These are phyloP conservation scores for Heteromormyrus szaboi DNA, from an alignment of 2,797 vertebrate genomes.

Conservation along the genomic window DNA sequence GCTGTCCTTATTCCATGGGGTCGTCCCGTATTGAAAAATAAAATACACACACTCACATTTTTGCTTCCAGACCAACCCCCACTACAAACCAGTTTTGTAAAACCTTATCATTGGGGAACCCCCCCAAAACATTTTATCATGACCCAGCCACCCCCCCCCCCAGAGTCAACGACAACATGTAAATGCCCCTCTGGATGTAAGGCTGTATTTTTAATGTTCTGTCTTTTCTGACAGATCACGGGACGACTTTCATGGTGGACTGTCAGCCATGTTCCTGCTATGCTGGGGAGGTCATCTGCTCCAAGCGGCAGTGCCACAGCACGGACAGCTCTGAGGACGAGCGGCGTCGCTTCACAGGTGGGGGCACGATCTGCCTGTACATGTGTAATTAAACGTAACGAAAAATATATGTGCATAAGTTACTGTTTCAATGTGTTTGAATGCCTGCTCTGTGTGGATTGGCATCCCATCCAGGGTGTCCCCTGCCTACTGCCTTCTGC, in stretches of 20 bases:
- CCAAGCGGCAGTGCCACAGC: constrained; percentile 71
- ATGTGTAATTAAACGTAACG: background rate
- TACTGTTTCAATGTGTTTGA: background rate
- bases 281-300: constrained; percentile 79
- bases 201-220: background rate
- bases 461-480: background rate
- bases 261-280: constrained; percentile 88
- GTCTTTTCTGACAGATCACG: constrained; percentile 69
- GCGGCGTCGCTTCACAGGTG: constrained; percentile 73
- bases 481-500: background rate
- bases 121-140: background rate
- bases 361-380: background rate
- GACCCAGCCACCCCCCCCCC: background rate
- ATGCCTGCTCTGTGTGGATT: background rate
- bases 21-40: background rate
- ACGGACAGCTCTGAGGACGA: constrained; percentile 69
- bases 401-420: background rate
- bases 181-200: background rate
- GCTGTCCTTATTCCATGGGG: background rate
- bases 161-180: background rate
- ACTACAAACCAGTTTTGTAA: background rate
- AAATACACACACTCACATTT: background rate
- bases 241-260: constrained; percentile 74
- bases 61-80: background rate
- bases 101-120: background rate